A percentile compares a stretch with the other conserved stretches of the same genome.
These are phyloP conservation scores for Sander vitreus DNA, from an alignment of 2,113 vertebrate genomes.

Conservation along the genomic window DNA sequence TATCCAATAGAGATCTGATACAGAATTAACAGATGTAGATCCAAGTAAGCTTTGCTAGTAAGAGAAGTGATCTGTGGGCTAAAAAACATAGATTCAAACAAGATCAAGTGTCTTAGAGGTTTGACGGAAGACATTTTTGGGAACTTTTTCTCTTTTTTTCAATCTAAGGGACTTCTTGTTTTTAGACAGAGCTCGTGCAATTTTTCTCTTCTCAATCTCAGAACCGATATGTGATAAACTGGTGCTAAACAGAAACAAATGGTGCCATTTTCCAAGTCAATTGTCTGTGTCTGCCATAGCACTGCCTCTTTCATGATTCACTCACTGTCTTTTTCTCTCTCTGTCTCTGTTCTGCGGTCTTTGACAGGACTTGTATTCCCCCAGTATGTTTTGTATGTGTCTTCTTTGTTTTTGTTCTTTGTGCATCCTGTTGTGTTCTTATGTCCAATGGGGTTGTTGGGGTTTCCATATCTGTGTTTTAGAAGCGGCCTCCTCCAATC, in stretches of 20 bases:
- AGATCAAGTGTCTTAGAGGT: slow-evolving; percentile 45
- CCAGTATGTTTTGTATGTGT: slow-evolving; percentile 57
- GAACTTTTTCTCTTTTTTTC: slow-evolving; percentile 54
- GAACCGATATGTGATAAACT: slow-evolving; percentile 86
- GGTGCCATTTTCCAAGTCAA: slow-evolving; percentile 78
- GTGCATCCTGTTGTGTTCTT: slow-evolving; percentile 66
- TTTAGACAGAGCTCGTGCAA: slow-evolving; percentile 80
- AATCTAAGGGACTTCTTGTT: slow-evolving; percentile 72
- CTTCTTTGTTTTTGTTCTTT: slow-evolving; percentile 68
- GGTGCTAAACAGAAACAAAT: slow-evolving; percentile 86
- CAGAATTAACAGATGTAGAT: slow-evolving; percentile 27
- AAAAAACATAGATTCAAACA: slow-evolving; percentile 55
- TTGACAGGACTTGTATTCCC: slow-evolving; percentile 44
- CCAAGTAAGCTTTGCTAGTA: slow-evolving; percentile 41
- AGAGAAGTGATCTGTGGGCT: slow-evolving; percentile 39
- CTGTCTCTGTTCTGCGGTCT: slow-evolving; percentile 53
- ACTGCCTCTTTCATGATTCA: slow-evolving; percentile 74
- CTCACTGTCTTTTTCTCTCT: slow-evolving; percentile 64
- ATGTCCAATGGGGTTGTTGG: slow-evolving; percentile 37
- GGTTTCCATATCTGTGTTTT: slow-evolving; percentile 51
- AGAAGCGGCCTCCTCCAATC: slow-evolving; percentile 66
- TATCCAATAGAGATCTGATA: slow-evolving; percentile 58
- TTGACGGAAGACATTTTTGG: slow-evolving; percentile 58
- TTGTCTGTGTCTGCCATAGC: slow-evolving; percentile 77
- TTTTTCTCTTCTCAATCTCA: slow-evolving; percentile 90